Evolutionary conservation across 2,888 invertebrate genomes (phyloP).

Genomic region (Horisme vitalbata): DNA sequence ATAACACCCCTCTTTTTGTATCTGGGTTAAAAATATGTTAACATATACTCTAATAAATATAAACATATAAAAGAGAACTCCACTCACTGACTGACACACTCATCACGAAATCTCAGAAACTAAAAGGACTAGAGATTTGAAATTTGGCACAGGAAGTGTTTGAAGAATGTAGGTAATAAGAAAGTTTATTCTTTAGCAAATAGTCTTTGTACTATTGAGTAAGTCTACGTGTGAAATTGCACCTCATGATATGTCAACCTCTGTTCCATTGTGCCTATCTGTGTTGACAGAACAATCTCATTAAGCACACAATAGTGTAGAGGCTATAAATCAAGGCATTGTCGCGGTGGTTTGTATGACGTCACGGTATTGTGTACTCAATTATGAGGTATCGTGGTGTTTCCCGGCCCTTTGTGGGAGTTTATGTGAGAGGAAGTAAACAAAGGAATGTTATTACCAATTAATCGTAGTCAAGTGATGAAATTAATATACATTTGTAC

Average conservation of each 20-base stretch:
- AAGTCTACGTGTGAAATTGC: background rate
- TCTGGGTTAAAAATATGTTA: too few species aligned
- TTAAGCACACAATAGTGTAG: slow-evolving; percentile 65
- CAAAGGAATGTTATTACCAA: slow-evolving; percentile 1
- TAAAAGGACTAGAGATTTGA: too few species aligned
- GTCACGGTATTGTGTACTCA: slow-evolving; percentile 36
- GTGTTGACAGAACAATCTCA: slow-evolving; percentile 70
- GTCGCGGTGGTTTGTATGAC: slow-evolving; percentile 44
- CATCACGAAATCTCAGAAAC: too few species aligned
- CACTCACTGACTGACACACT: too few species aligned
- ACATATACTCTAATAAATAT: too few species aligned
- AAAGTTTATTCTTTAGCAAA: background rate
- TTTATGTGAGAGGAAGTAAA: slow-evolving; percentile 12
- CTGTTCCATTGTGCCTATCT: slow-evolving; percentile 19
- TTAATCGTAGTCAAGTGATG: background rate
- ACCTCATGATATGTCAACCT: slow-evolving; percentile 1
- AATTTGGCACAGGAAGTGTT: too few species aligned
- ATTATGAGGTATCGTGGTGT: slow-evolving; percentile 52
- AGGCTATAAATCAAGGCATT: slow-evolving; percentile 69
- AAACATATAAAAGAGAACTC: too few species aligned
- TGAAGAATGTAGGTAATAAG: background rate
- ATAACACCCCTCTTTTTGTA: too few species aligned
- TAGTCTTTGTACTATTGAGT: too few species aligned
- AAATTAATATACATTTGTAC: too few species aligned
- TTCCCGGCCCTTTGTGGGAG: slow-evolving; percentile 26